Evolutionary conservation across 1,140 invertebrate genomes (phyloP), one percentile per base, ranked within the genome.

Genomic region (Zaprionus kolodkinae): DNA sequence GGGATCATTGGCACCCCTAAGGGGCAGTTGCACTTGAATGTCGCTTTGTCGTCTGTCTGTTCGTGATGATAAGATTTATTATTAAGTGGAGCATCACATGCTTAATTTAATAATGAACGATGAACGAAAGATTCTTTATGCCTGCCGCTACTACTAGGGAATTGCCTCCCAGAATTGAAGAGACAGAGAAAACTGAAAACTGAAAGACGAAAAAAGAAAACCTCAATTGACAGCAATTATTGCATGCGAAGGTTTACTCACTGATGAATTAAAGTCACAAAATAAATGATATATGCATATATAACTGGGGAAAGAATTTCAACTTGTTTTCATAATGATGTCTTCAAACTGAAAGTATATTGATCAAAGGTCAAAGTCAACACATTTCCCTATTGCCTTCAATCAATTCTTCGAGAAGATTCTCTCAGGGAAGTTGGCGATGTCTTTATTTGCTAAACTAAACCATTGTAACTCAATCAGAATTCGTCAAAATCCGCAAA

Each of bases 191-290:
- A 61, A 11, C 12, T 33, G 56, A 59, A 67, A 81, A 84, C 71
- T 80, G 73, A 79, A 72, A 63, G 59, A 67, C 17, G 52, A 66
- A 70, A 40, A 59, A 25, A 25, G 60, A 64, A 15, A 48, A 11
- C 50, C n/a, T 25, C 38, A 88, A 86, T 86, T 86, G 84, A 77
- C 76, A 56, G 69, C 83, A 86, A 86, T 86, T 86, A 86, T 76
- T 73, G 56, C 57, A 56, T 64, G 65, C 64, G 63, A 6, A 65
- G 68, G 33, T n/a, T 79, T 68, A 70, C 17, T 17, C 48, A 55
- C 33, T 35, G 33, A 62, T 70, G 11, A 35, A 70, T 35, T n/a
- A 50, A 50, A 50, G 45, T 50, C 40, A 15, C n/a, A 15, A 45
- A 45, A 15, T 45, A 15, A 43, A 43, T 9, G n/a, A 15, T 43